Conservation (phyloP, 2,888 invertebrate genomes). For the Athrips mouffetella region DNA sequence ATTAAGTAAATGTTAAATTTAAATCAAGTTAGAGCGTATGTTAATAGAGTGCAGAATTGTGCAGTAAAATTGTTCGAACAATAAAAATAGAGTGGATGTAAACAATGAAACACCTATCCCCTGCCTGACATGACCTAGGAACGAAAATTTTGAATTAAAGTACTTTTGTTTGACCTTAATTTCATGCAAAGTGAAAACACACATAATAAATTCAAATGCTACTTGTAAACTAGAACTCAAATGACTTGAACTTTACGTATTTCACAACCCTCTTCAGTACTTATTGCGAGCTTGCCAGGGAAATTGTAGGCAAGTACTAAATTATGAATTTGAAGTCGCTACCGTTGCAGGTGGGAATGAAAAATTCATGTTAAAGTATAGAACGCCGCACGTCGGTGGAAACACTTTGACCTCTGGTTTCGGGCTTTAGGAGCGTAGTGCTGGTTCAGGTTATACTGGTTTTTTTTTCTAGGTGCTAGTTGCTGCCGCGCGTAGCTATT, state of each 20-base stretch:
- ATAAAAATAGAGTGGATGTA: too few species aligned
- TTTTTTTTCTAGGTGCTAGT: too few species aligned
- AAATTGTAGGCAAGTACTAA: not conserved
- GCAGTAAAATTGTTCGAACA: too few species aligned
- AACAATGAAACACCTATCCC: too few species aligned
- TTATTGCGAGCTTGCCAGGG: not conserved
- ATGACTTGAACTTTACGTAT: conserved; percentile 1
- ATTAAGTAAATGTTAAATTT: too few species aligned
- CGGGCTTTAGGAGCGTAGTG: too few species aligned
- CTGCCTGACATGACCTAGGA: too few species aligned
- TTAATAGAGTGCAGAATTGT: too few species aligned
- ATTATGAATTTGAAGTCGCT: conserved; percentile 1
- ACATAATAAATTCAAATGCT: not conserved
- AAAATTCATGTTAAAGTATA: conserved; percentile 5
- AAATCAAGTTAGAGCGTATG: too few species aligned
- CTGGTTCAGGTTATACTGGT: too few species aligned
- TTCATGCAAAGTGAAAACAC: not conserved
- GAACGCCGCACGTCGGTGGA: too few species aligned
- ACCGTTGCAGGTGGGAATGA: not conserved
- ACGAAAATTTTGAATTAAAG: not conserved
- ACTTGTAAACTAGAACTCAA: conserved; percentile 3
- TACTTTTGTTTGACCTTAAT: not conserved
- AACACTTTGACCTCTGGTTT: too few species aligned
- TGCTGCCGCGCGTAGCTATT: not conserved
- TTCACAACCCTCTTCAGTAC: not conserved